Conservation (phyloP, 2,888 invertebrate species). For the Papilio elwesi region DNA sequence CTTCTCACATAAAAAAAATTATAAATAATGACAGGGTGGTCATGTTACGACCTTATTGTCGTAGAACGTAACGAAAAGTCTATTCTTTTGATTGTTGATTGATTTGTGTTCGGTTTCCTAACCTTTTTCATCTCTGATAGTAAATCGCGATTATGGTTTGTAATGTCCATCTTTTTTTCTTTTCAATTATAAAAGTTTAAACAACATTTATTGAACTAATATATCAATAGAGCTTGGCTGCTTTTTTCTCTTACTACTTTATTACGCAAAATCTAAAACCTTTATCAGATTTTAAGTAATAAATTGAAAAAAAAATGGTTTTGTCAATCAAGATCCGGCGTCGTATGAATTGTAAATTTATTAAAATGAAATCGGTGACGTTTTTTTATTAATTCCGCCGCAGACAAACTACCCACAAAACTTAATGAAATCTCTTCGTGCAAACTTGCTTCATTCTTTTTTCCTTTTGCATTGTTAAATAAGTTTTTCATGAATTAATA, state of each 20-base stretch:
- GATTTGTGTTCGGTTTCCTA: too few species aligned
- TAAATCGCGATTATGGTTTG: too few species aligned
- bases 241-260: neutral
- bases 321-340: slow-evolving; percentile 5
- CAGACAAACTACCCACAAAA: slow-evolving; percentile 32
- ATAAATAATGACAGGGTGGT: too few species aligned
- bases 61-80: neutral
- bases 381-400: slow-evolving; percentile 28
- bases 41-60: too few species aligned
- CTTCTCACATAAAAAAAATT: too few species aligned
- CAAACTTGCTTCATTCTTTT: slow-evolving; percentile 24
- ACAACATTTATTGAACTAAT: neutral
- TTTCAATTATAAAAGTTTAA: too few species aligned
- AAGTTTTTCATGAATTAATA: slow-evolving; percentile 26
- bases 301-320: slow-evolving; percentile 19
- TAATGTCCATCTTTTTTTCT: too few species aligned
- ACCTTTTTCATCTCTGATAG: too few species aligned
- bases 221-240: neutral
- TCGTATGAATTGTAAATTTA: slow-evolving; percentile 30
- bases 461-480: slow-evolving; percentile 28
- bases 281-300: slow-evolving; percentile 10
- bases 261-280: neutral
- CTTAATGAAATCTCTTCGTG: slow-evolving; percentile 29
- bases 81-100: too few species aligned
- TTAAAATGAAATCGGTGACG: slow-evolving; percentile 20